These are phyloP conservation scores for Limnodromus scolopaceus DNA, from an alignment of 2,797 vertebrate genomes.

Conservation along the genomic window DNA sequence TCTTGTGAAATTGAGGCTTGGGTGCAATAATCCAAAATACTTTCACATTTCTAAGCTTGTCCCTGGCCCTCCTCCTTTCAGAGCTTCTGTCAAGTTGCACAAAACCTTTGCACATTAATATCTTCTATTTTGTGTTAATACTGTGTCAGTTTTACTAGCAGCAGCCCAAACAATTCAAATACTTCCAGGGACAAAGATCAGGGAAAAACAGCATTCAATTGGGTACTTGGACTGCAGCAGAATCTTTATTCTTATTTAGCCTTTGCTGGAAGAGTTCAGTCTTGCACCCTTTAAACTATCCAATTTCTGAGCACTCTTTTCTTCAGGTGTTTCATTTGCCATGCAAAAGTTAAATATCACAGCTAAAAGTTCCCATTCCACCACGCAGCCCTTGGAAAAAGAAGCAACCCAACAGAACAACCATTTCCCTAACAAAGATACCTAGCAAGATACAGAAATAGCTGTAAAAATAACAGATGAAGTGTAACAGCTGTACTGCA, in stretches of 20 bases:
- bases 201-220: neutral
- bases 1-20: constrained; percentile 13
- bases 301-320: neutral
- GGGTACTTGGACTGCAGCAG: neutral
- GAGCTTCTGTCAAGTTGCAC: neutral
- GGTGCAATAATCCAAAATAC: neutral
- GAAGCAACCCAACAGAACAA: accelerated
- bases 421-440: neutral
- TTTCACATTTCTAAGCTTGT: neutral
- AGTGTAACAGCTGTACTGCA: neutral
- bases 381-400: neutral
- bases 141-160: neutral
- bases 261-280: neutral
- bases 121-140: neutral
- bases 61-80: neutral
- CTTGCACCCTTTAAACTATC: neutral
- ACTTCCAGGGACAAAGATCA: neutral
- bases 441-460: neutral
- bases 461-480: neutral
- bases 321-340: neutral
- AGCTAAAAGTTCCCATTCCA: neutral
- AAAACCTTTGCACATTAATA: neutral
- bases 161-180: neutral
- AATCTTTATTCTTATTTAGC: neutral
- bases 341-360: neutral